Percentiles rank a stretch among this genome's conserved stretches.
These are phyloP conservation scores for Mythimna lalbum DNA, from an alignment of 2,888 invertebrate species.

Conservation along the genomic window DNA sequence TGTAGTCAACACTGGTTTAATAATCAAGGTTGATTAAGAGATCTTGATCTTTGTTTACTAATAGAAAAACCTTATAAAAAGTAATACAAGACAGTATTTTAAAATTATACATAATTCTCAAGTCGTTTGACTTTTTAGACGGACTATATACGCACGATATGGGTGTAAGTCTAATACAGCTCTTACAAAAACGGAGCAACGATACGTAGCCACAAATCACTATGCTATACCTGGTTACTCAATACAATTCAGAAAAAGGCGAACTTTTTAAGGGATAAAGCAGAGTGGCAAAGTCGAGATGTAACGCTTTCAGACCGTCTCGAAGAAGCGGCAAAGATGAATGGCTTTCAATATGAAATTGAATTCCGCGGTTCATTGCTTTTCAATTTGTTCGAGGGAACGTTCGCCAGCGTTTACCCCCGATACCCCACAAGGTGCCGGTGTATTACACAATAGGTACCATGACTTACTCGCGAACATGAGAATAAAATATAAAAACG, in stretches of 20 bases:
- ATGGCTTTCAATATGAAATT: slow-evolving; percentile 93
- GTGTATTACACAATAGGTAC: slow-evolving; percentile 77
- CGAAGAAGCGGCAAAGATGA: slow-evolving; percentile 90
- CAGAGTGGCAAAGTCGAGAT: slow-evolving; percentile 86
- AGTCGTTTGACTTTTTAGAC: too few relatives aligned
- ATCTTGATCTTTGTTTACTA: too few relatives aligned
- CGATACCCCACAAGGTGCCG: slow-evolving; percentile 80
- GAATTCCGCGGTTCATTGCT: slow-evolving; percentile 93
- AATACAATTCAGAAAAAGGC: slow-evolving; percentile 74
- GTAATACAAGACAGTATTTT: too few relatives aligned
- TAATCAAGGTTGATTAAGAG: too few relatives aligned
- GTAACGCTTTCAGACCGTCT: slow-evolving; percentile 87
- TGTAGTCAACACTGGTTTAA: too few relatives aligned
- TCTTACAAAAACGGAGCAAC: slow-evolving; percentile 26
- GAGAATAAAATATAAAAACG: slow-evolving; percentile 65
- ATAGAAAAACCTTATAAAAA: too few relatives aligned
- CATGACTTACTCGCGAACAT: slow-evolving; percentile 66
- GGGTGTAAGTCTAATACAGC: not conserved
- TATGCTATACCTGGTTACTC: slow-evolving; percentile 62
- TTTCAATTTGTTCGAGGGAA: slow-evolving; percentile 91
- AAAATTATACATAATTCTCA: too few relatives aligned
- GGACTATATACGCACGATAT: too few relatives aligned
- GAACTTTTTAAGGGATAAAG: slow-evolving; percentile 84
- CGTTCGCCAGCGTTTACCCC: slow-evolving; percentile 86
- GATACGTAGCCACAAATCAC: slow-evolving; percentile 42